These are phyloP conservation scores for Tetramorium bicarinatum DNA, from an alignment of 2,888 invertebrate species.

Conservation along the genomic window DNA sequence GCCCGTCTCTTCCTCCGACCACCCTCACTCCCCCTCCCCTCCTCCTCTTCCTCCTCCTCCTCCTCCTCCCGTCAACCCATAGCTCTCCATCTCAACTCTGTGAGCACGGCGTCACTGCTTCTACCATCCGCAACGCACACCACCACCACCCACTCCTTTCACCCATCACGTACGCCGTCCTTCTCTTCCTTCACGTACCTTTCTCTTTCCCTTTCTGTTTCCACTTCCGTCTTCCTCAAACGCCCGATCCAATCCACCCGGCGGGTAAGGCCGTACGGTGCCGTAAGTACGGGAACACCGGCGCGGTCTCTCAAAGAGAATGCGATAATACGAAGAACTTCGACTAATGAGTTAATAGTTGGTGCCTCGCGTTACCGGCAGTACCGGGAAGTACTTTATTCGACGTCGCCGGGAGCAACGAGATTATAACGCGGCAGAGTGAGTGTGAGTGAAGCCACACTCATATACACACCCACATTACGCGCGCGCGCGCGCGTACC, in stretches of 20 bases:
- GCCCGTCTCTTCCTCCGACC: slow-evolving; percentile 36
- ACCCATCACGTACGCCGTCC: slow-evolving; percentile 57
- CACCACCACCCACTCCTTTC: slow-evolving; percentile 33
- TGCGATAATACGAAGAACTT: slow-evolving; percentile 84
- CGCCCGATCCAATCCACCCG: slow-evolving; percentile 65
- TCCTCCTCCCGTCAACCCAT: neutral
- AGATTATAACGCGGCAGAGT: slow-evolving; percentile 73
- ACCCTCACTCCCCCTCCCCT: neutral
- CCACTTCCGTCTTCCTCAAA: slow-evolving; percentile 50
- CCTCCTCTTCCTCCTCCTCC: neutral
- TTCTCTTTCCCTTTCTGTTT: slow-evolving; percentile 50
- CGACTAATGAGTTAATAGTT: slow-evolving; percentile 85
- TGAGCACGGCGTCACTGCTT: slow-evolving; percentile 70
- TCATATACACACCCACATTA: slow-evolving; percentile 13
- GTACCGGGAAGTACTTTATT: slow-evolving; percentile 76
- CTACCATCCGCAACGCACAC: slow-evolving; percentile 61
- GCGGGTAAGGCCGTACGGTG: slow-evolving; percentile 66
- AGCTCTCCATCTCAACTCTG: slow-evolving; percentile 43
- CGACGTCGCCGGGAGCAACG: slow-evolving; percentile 77
- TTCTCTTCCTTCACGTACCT: slow-evolving; percentile 58
- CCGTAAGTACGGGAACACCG: slow-evolving; percentile 72
- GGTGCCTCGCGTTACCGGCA: slow-evolving; percentile 77
- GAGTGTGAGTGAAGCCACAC: slow-evolving; percentile 30
- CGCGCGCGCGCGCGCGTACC: neutral
- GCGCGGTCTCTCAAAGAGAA: slow-evolving; percentile 83